These are phyloP conservation scores for Syrrhaptes paradoxus DNA, from an alignment of 2,113 vertebrate genomes.

Conservation along the genomic window DNA sequence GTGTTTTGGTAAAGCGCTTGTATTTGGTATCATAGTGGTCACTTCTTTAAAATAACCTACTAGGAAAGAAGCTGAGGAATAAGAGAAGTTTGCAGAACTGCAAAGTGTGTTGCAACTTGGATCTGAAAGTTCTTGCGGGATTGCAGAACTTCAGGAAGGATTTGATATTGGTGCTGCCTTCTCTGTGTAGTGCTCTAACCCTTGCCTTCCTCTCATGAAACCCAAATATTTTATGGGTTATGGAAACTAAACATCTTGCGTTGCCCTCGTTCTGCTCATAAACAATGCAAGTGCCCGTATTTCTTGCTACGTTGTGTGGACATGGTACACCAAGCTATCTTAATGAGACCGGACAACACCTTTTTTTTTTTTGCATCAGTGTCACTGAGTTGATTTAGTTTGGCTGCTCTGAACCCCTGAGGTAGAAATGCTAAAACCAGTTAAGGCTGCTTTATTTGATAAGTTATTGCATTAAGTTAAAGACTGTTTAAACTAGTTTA, in stretches of 20 bases:
- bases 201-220: background rate
- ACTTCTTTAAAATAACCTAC: background rate
- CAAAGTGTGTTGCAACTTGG: background rate
- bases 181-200: background rate
- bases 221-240: background rate
- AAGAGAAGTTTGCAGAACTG: background rate
- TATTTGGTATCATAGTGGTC: background rate
- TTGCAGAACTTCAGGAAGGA: background rate
- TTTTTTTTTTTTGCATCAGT: background rate
- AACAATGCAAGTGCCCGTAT: background rate
- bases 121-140: background rate
- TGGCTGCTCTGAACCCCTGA: background rate
- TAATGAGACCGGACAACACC: background rate
- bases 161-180: background rate
- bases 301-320: background rate
- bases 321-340: background rate
- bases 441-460: slow-evolving; percentile 15
- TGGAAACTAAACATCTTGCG: background rate
- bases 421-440: background rate
- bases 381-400: background rate
- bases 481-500: slow-evolving; percentile 20
- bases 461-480: background rate
- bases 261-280: background rate
- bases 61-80: background rate
- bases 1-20: background rate